A percentile compares a stretch with the other conserved stretches of the same genome.
phyloP scores from a whole-genome alignment of 2,888 invertebrate genomes.

The Campopleginae sp. region DNA sequence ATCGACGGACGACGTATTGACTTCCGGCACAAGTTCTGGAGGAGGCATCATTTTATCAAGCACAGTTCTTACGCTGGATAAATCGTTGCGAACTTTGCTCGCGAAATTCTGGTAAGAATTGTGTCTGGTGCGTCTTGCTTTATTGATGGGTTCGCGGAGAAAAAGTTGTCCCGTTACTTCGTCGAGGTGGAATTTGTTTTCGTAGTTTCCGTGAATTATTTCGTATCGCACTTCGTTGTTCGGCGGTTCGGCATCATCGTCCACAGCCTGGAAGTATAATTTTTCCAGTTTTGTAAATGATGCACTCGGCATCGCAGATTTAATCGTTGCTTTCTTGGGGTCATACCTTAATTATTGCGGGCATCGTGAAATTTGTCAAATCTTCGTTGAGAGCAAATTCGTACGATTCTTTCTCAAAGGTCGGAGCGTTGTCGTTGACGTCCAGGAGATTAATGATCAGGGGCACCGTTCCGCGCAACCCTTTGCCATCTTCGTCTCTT shows the following conservation, averaged over 20 bases:
- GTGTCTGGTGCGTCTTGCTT: slow-evolving; percentile 76
- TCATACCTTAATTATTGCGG: slow-evolving; percentile 89
- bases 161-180: slow-evolving; percentile 91
- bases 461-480: slow-evolving; percentile 90
- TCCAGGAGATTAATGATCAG: slow-evolving; percentile 91
- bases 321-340: not conserved
- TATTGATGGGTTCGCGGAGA: slow-evolving; percentile 85
- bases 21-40: slow-evolving; percentile 22
- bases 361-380: slow-evolving; percentile 90
- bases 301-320: not conserved
- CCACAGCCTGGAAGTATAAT: slow-evolving; percentile 86
- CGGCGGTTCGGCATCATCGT: slow-evolving; percentile 92
- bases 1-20: not conserved
- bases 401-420: slow-evolving; percentile 92
- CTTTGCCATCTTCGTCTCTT: slow-evolving; percentile 93
- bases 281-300: not conserved
- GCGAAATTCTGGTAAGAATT: slow-evolving; percentile 72
- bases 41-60: slow-evolving; percentile 43
- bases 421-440: slow-evolving; percentile 94
- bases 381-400: slow-evolving; percentile 92
- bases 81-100: slow-evolving; percentile 69
- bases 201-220: slow-evolving; percentile 91
- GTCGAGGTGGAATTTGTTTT: slow-evolving; percentile 90
- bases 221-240: slow-evolving; percentile 95
- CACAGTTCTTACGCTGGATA: slow-evolving; percentile 53